These are phyloP conservation scores for Heteronetta atricapilla DNA, from an alignment of 2,113 vertebrate genomes.

Conservation along the genomic window DNA sequence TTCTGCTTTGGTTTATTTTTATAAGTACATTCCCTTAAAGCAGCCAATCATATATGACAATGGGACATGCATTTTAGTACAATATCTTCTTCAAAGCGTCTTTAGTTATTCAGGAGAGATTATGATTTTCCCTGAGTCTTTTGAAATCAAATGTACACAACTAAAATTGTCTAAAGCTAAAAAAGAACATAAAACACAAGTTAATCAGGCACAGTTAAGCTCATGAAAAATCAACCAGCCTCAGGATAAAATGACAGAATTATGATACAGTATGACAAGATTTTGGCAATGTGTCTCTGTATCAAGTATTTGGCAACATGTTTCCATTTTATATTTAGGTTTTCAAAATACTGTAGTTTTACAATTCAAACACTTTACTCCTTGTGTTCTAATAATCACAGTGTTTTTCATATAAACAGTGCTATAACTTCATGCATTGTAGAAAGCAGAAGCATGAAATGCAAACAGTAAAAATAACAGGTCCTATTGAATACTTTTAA, in stretches of 20 bases:
- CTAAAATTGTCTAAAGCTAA: conserved; percentile 57
- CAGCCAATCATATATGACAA: conserved; percentile 12
- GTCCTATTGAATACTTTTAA: not conserved
- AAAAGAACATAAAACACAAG: conserved; percentile 46
- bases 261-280: conserved; percentile 38
- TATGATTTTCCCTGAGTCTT: conserved; percentile 23
- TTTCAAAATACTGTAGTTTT: conserved; percentile 39
- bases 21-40: conserved; percentile 30
- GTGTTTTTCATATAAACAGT: not conserved
- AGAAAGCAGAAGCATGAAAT: conserved; percentile 27
- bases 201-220: conserved; percentile 27
- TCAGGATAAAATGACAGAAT: conserved; percentile 48
- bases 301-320: conserved; percentile 13
- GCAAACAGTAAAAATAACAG: conserved; percentile 19
- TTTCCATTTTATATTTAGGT: conserved; percentile 43
- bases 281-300: conserved; percentile 27
- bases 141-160: conserved; percentile 55
- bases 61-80: not conserved
- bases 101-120: conserved; percentile 50
- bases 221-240: conserved; percentile 49
- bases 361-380: conserved; percentile 28
- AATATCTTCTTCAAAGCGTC: conserved; percentile 36
- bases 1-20: conserved; percentile 59
- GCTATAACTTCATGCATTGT: not conserved
- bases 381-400: conserved; percentile 24